Conservation (phyloP, 2,113 vertebrate genomes). For the Nothoprocta perdicaria region DNA sequence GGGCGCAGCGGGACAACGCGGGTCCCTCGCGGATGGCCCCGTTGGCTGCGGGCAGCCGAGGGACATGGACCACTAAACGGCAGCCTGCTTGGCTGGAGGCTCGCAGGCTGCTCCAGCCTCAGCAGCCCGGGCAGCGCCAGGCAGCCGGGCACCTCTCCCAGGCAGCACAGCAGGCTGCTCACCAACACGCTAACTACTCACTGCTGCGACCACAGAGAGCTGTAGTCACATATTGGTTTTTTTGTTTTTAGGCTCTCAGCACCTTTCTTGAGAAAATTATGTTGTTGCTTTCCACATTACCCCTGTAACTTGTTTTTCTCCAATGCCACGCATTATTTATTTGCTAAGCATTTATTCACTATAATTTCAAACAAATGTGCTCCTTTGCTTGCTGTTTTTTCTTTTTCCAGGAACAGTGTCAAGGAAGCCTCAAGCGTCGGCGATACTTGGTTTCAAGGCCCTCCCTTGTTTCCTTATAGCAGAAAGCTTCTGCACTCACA, state of each 20-base stretch:
- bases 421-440: not conserved
- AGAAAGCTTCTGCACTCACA: slow-evolving; percentile 23
- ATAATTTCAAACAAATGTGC: not conserved
- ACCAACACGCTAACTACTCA: not conserved
- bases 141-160: not conserved
- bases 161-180: not conserved
- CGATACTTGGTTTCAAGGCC: not conserved
- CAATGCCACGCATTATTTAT: not conserved
- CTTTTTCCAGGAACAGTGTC: not conserved
- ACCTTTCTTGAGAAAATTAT: not conserved
- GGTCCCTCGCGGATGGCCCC: not conserved
- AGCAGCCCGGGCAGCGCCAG: not conserved
- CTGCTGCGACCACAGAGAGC: not conserved
- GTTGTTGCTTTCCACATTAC: not conserved
- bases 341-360: not conserved
- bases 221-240: accelerated
- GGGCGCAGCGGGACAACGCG: not conserved
- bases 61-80: slow-evolving; percentile 6
- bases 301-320: not conserved
- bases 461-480: not conserved
- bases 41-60: not conserved
- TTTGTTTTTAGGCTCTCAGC: not conserved
- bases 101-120: not conserved
- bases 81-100: slow-evolving; percentile 35
- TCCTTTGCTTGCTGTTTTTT: not conserved